A percentile compares a stretch with the other conserved stretches of the same genome.
Evolutionary conservation across 1,140 invertebrate genomes (phyloP).

Genomic region (Nasonia giraulti): DNA sequence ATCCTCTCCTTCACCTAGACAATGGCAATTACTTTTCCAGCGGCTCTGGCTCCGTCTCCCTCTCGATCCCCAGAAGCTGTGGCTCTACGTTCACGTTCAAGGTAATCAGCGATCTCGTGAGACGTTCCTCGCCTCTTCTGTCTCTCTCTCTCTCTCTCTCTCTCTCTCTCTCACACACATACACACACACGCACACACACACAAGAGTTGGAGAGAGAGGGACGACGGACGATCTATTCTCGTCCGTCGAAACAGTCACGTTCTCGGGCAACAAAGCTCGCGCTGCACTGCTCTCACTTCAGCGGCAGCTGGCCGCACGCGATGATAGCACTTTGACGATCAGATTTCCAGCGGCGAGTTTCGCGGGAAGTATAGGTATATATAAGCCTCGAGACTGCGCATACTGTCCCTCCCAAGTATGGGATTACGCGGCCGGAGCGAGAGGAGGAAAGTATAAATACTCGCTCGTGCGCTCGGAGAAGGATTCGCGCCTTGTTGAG

Average conservation of each 20-base stretch:
- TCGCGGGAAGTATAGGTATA: constrained; percentile 2
- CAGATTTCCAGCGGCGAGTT: constrained; percentile 18
- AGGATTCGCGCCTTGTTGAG: background rate
- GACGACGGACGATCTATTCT: constrained; percentile 32
- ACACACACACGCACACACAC: too few species aligned
- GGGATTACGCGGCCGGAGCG: background rate
- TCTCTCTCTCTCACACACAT: too few species aligned
- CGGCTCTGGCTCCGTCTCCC: background rate
- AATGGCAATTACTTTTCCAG: constrained; percentile 36
- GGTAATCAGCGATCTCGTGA: constrained; percentile 38
- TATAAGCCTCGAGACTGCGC: background rate
- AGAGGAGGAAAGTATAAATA: background rate
- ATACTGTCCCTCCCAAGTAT: background rate
- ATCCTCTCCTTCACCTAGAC: constrained; percentile 22
- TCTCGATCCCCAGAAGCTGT: constrained; percentile 12
- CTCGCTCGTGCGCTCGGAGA: background rate
- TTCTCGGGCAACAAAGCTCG: background rate
- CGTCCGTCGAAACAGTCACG: constrained; percentile 36
- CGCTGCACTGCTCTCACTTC: background rate
- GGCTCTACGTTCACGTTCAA: constrained; percentile 43
- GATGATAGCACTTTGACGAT: constrained; percentile 8
- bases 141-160: too few species aligned
- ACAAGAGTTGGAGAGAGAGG: constrained; percentile 11
- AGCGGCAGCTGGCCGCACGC: background rate
- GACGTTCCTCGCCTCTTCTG: background rate